These are phyloP conservation scores for Ichneumon xanthorius DNA, from an alignment of 2,888 invertebrate genomes.

Conservation along the genomic window DNA sequence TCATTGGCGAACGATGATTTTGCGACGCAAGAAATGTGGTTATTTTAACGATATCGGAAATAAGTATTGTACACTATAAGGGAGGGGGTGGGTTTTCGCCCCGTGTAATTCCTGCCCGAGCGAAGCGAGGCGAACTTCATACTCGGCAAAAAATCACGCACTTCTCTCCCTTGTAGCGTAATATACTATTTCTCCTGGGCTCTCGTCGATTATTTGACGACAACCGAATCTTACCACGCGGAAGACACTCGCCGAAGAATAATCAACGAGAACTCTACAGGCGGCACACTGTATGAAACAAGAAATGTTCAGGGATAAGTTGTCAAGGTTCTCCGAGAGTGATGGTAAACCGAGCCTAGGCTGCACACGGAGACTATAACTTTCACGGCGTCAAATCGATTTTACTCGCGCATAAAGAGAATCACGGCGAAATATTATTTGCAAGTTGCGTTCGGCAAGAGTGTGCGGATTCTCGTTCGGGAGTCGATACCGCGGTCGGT, in stretches of 20 bases:
- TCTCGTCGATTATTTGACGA: not conserved
- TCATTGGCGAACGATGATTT: no score
- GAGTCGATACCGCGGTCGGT: no score
- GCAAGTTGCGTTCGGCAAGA: no score
- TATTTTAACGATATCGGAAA: no score
- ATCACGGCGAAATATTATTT: no score
- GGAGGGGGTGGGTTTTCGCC: no score
- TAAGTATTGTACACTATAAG: no score
- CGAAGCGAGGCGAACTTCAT: no score
- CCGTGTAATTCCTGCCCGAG: no score
- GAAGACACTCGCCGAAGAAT: not conserved
- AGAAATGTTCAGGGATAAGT: slow-evolving; percentile 45
- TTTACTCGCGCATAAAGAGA: not conserved
- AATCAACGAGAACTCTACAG: not conserved
- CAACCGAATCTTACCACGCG: not conserved
- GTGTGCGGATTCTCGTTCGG: no score
- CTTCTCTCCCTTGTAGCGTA: not conserved
- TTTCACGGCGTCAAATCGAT: not conserved
- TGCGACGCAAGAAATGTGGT: no score
- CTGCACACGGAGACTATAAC: not conserved
- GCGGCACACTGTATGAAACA: not conserved
- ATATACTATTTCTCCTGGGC: not conserved
- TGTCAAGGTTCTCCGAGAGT: slow-evolving; percentile 26
- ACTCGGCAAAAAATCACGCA: no score
- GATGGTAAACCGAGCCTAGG: not conserved